phyloP scores from a whole-genome alignment of 2,888 invertebrate genomes.

The Lepidocyrtinus sp. region DNA sequence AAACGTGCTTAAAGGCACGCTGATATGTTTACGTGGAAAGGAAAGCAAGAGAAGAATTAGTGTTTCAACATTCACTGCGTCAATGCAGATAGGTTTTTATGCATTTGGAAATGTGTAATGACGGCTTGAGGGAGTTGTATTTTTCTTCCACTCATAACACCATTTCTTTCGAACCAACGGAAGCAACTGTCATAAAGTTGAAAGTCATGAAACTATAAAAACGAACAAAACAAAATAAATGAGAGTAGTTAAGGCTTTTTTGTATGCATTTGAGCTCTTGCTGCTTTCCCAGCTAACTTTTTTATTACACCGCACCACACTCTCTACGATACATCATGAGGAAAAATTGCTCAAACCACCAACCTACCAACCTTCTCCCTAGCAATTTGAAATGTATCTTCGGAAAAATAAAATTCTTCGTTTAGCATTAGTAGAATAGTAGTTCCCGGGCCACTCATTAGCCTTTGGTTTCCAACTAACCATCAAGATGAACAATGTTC shows the following conservation, averaged over 20 bases:
- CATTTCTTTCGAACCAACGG: background rate
- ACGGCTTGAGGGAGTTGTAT: constrained; percentile 6
- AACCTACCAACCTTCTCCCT: too few relatives aligned
- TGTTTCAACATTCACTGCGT: too few relatives aligned
- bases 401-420: too few relatives aligned
- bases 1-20: background rate
- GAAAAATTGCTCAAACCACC: background rate
- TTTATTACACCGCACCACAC: background rate
- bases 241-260: constrained; percentile 7
- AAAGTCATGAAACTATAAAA: constrained; percentile 51
- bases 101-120: constrained; percentile 11
- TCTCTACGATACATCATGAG: background rate
- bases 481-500: background rate
- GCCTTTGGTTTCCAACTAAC: constrained; percentile 1
- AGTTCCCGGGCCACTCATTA: background rate
- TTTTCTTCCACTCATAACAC: constrained; percentile 8
- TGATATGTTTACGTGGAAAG: background rate
- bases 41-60: constrained; percentile 1
- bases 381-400: too few relatives aligned
- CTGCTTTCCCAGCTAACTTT: background rate
- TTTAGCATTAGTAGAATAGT: too few relatives aligned
- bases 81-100: too few relatives aligned
- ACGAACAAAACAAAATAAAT: constrained; percentile 15
- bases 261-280: constrained; percentile 1
- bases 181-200: constrained; percentile 46